Evolutionary conservation across 2,113 vertebrate genomes (phyloP), one percentile per base, ranked within the genome.

Genomic region (Acanthisitta chloris): DNA sequence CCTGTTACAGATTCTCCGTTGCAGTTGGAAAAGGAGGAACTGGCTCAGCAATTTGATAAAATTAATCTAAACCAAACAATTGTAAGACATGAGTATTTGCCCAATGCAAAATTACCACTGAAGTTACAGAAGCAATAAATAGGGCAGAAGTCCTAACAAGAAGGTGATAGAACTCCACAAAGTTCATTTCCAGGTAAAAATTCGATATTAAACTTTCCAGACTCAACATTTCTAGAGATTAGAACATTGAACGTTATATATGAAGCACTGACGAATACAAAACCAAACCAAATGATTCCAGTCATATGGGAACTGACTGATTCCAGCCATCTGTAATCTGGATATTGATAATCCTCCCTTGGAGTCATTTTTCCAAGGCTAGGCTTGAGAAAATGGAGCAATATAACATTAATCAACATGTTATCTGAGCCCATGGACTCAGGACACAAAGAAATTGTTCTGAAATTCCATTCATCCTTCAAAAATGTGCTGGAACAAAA

Each of bases 61-160:
- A 49, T 54, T 84, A 93, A 94, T 96, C 92, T 81, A 95, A 94
- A 95, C 7, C 34, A 78, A 84, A 55, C 21, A 95, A 94, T 78
- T 26, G 6, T 40, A 73, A 88, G 29, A 72, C 52, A 57, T n/a
- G 77, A 93, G 46, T 57, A 43, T 86, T 69, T 81, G 36, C 85
- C 78, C 52, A 36, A 34, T 49, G 43, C 62, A 62, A 91, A 96
- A 89, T 92, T n/a, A 89, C 34, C 4, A 58, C 31, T 57, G 64
- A 81, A 59, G 42, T 90, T 76, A 67, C 48, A 84, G 19, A 72
- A 81, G 34, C 14, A 94, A 36, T 45, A 71, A 83, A 52, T 1
- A 77, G 40, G 54, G 85, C 23, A 66, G 59, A 74, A n/a, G 20
- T 20, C 38, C 65, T n/a, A 62, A 18, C 5, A 77, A 86, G 24